Evolutionary conservation across 2,888 invertebrate genomes (phyloP), one percentile per base, ranked within the genome.

Genomic region (Chalcis sispes): DNA sequence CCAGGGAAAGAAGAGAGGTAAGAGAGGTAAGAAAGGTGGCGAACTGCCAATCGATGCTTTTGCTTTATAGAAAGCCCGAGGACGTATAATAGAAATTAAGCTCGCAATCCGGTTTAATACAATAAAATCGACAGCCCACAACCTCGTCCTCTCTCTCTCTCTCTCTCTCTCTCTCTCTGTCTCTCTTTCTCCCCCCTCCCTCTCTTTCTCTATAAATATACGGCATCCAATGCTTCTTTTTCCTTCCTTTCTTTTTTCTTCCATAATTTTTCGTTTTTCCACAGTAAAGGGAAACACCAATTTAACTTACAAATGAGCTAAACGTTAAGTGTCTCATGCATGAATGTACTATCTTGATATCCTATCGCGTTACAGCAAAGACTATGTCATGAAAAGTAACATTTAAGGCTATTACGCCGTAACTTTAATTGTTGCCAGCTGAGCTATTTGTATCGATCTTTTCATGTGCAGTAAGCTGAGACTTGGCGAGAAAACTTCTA

Each of bases 21-120:
- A 36, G 10, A 5, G n/a, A n/a, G 42, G 40, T 40, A 25, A 23
- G 3, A 2, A 13, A 27, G 58, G 52, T 48, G 36, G 52, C 79
- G 72, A 48, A 58, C 50, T 65, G 75, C 79, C 77, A 79, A 56
- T 58, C 18, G 75, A 62, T 77, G 72, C 65, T 36, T 66, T 62
- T 64, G 52, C 65, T 61, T 62, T 54, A 42, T 59, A 71, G n/a
- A 58, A 54, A 70, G 18, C 23, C 46, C 66, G 74, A 72, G 78
- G 80, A 77, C 81, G 69, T 72, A 77, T 81, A 82, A 83, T 82
- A 79, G 79, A 78, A 78, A 73, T 80, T 83, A 81, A 80, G 80
- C 78, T 79, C 40, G 46, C 80, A 75, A 82, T 78, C 80, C 77
- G 67, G 69, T 77, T 82, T 80, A 81, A 82, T 84, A 82, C 80